A percentile compares a stretch with the other conserved stretches of the same genome.
Evolutionary conservation across 2,113 vertebrate genomes (phyloP).

Genomic region (Argyrosomus japonicus): DNA sequence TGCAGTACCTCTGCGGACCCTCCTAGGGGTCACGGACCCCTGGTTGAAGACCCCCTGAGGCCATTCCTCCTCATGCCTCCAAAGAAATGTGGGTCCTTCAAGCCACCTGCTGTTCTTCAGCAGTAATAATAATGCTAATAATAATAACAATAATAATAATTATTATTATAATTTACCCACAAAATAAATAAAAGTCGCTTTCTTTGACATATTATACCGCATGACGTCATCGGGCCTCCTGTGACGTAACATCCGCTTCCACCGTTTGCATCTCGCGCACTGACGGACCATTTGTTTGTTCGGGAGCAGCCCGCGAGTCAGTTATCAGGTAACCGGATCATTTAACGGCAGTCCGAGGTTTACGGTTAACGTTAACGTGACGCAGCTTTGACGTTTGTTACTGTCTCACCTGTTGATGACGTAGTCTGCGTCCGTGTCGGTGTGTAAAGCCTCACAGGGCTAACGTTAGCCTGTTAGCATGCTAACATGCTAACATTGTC

Average conservation of each 20-base stretch:
- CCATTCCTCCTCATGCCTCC: no score
- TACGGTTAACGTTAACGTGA: background rate
- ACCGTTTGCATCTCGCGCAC: conserved; percentile 8
- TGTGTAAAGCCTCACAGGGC: background rate
- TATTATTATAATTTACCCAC: no score
- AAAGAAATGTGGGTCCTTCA: no score
- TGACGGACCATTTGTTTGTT: background rate
- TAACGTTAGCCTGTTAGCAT: conserved; percentile 34
- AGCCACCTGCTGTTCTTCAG: no score
- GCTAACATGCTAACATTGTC: background rate
- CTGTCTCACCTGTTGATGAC: background rate
- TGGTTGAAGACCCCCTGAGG: no score
- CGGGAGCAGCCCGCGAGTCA: rapidly evolving
- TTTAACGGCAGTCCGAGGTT: no score
- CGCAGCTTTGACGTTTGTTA: rapidly evolving
- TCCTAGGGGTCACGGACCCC: no score
- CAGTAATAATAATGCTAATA: no score
- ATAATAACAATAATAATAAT: no score
- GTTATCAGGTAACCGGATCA: background rate
- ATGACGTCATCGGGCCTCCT: background rate
- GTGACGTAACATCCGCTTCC: conserved; percentile 25
- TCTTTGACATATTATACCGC: background rate
- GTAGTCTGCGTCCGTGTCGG: rapidly evolving
- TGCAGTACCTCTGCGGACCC: no score
- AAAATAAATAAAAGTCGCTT: no score